Base-by-base conservation (phyloP, 2,888 invertebrate genomes). In the Hetaerina titia region DNA sequence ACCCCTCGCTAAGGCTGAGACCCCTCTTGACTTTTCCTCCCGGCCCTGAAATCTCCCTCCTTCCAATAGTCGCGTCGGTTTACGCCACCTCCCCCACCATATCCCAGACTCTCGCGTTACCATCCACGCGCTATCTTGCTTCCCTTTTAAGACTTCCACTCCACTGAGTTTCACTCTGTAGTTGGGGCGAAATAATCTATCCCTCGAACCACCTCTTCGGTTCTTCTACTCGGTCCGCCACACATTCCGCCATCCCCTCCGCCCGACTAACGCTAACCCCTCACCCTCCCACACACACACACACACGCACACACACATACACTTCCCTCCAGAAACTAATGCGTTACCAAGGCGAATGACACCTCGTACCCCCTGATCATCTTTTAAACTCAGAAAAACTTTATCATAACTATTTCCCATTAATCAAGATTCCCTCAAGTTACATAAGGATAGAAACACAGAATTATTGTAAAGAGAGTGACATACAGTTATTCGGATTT, bases 141-240 rank as follows among this genome's bases (percentile, higher is more conserved):
- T 63, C 92, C 69, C 92, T 92, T 69, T 92, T 56, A 45, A 92
- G 92, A 69, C 92, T 92, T 92, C 92, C 92, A 92, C 92, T 92
- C 64, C 92, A 92, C 63, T 92, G 92, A 64, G 92, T 92, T 69
- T 69, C 45, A 45, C 56, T 31, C 31, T 90, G 63, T 90, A 45
- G 89, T 58, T 89, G 22, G 64, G 90, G 64, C 45, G 64, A 90
- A 90, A 90, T 90, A 90, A 90, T 92, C 92, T 69, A 69, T 92
- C 92, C 90, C 69, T 92, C 92, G 56, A 92, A 92, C 89, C 89
- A 69, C 92, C 92, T 69, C 56, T 56, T 69, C n/a, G 8, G 57
- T 89, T 89, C 17, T 57, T 56, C 45, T n/a, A n/a, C 58, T 8
- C 56, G n/a, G 22, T 69, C 15, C 69, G 19, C 69, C 69, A 6